Percentiles rank a stretch among this genome's conserved stretches.
Evolutionary conservation across 2,888 invertebrate species (phyloP).

Genomic region (Xylota sylvarum): DNA sequence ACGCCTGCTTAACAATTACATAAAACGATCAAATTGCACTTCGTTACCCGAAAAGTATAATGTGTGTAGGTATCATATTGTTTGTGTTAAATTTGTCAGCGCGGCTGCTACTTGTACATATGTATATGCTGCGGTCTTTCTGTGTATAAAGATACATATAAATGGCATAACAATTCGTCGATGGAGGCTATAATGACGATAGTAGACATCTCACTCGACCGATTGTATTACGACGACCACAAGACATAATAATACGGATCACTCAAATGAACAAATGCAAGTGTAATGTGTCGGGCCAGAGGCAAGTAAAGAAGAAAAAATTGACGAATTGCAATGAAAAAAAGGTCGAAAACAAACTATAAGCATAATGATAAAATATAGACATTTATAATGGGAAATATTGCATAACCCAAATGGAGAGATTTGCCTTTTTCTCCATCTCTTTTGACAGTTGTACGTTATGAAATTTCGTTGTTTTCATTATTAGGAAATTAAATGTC

Average conservation of each 20-base stretch:
- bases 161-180: conserved; percentile 42
- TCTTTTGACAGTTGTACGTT: conserved; percentile 2
- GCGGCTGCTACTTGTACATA: no score
- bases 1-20: conserved; percentile 45
- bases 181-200: conserved; percentile 15
- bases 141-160: conserved; percentile 4
- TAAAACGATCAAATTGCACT: conserved; percentile 59
- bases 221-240: conserved; percentile 49
- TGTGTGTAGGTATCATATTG: not conserved
- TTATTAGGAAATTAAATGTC: not conserved
- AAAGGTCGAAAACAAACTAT: not conserved
- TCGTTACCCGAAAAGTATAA: conserved; percentile 51
- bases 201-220: conserved; percentile 53
- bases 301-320: conserved; percentile 26
- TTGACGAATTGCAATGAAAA: conserved; percentile 42
- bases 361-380: not conserved
- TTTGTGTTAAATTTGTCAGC: not conserved
- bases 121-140: conserved; percentile 1
- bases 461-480: not conserved
- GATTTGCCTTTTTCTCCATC: conserved; percentile 5
- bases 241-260: conserved; percentile 50
- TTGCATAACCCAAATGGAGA: conserved; percentile 30
- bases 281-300: conserved; percentile 33
- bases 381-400: conserved; percentile 38
- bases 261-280: conserved; percentile 49